A percentile compares a stretch with the other conserved stretches of the same genome.
Conservation (phyloP, 2,113 vertebrate genomes). For the Toxotes chatareus region DNA sequence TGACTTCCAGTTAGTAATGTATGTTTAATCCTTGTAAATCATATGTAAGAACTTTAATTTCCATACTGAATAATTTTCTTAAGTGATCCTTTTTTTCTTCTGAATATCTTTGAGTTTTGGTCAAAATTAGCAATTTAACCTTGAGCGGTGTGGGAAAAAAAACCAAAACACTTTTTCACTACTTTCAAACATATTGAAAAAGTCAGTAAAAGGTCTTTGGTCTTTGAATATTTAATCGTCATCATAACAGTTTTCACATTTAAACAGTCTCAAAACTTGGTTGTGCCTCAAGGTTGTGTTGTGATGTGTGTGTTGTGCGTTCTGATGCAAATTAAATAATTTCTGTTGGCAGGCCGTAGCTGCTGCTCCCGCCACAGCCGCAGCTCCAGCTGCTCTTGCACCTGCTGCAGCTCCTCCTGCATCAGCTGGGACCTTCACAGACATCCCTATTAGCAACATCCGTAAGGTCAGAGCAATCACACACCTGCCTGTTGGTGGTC, state of each 20-base stretch:
- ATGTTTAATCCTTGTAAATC: not conserved
- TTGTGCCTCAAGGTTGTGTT: not conserved
- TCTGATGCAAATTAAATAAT: constrained; percentile 5
- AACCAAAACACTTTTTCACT: not conserved
- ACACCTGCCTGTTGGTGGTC: not conserved
- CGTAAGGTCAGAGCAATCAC: constrained; percentile 87
- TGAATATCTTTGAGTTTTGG: not conserved
- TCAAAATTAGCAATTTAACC: not conserved
- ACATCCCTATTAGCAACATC: constrained; percentile 96
- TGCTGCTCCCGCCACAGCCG: constrained; percentile 64
- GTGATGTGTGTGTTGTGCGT: not conserved
- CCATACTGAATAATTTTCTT: no score
- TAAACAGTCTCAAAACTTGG: not conserved
- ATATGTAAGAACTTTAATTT: not conserved
- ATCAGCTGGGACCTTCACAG: constrained; percentile 92
- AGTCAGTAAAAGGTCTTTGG: not conserved
- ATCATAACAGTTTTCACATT: not conserved
- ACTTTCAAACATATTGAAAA: not conserved
- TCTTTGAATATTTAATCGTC: not conserved
- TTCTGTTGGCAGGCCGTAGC: constrained; percentile 42
- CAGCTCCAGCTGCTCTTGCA: constrained; percentile 62
- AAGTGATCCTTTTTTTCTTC: not conserved
- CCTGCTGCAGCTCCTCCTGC: constrained; percentile 70
- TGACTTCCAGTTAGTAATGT: not conserved
- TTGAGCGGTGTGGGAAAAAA: not conserved